Conservation (phyloP, 37 sponge, comb jelly and placozoan genomes). For the Axinella damicornis region DNA sequence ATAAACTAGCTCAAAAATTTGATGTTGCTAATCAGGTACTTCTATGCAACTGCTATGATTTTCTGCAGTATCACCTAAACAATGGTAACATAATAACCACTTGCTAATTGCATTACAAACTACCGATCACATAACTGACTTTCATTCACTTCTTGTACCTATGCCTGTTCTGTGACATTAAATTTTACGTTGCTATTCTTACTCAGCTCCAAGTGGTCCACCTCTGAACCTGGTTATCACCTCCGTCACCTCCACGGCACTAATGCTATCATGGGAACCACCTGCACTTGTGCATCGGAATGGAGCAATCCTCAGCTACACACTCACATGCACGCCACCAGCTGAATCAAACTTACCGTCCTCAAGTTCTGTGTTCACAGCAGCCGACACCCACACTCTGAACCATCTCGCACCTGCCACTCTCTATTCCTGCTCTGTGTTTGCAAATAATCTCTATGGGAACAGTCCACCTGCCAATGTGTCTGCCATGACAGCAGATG, state of each 20-base stretch:
- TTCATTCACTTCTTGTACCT: no score
- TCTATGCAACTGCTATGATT: no score
- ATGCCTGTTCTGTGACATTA: no score
- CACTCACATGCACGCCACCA: slow-evolving; percentile 12
- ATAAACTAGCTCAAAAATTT: no score
- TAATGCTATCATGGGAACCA: slow-evolving; percentile 20
- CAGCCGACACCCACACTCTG: no score
- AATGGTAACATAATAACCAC: no score
- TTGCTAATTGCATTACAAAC: no score
- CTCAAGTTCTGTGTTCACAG: no score
- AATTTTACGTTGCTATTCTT: no score
- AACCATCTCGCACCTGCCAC: not conserved
- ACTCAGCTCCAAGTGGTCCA: slow-evolving; percentile 32
- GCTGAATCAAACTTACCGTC: not conserved
- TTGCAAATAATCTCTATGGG: slow-evolving; percentile 19
- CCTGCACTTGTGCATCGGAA: slow-evolving; percentile 11
- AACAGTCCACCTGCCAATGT: slow-evolving; percentile 19
- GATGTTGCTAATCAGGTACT: no score
- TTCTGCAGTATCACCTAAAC: no score
- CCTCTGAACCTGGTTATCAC: not conserved
- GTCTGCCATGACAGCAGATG: slow-evolving; percentile 10
- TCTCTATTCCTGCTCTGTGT: slow-evolving; percentile 17
- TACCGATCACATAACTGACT: no score
- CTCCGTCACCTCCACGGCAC: not conserved
- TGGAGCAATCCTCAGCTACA: slow-evolving; percentile 25